Evolutionary conservation across 1,140 invertebrate species (phyloP), one percentile per base, ranked within the genome.

Genomic region (Lithobius niger): DNA sequence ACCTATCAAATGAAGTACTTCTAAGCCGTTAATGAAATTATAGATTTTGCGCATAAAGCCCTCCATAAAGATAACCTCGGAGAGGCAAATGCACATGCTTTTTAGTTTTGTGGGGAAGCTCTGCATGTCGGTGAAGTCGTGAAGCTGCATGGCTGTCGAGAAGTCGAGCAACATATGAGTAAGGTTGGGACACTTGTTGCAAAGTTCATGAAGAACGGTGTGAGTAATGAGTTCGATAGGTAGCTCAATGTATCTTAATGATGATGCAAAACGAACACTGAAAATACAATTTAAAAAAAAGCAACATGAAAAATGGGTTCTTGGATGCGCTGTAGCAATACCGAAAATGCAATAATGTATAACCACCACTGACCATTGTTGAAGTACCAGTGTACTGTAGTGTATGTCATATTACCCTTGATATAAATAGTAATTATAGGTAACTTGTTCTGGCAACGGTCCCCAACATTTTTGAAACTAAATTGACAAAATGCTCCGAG

Each of bases 31-130:
- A 64, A 99, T 96, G 67, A 97, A 99, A 67, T 97, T 98, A 70
- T 99, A 99, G 59, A 99, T 98, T 72, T 99, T 96, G 57, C 97
- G 76, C 92, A 99, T 98, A 68, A 99, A 99, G n/a, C 96, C 97
- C 72, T 99, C 97, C 86, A 99, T 94, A 71, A 99, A 99, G 67
- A 99, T 99, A 47, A 99, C 96, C 71, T 99, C 96, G 0, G 93
- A 97, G 0, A 99, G 73, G 64, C 96, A 99, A 63, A 99, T 90
- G 69, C 94, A 97, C 74, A 99, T 81, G 65, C 93, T 96, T 26
- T 84, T 81, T 3, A 99, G 73, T 69, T 97, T 97, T n/a, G 94
- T 96, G 15, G 97, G 97, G 72, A 99, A 99, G 4, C 90, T 84
- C 69, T 96, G 91, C 76, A 99, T 84, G 68, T 99, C 96, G 54